phyloP scores from a whole-genome alignment of 1,140 invertebrate species.

The Pinna nobilis region DNA sequence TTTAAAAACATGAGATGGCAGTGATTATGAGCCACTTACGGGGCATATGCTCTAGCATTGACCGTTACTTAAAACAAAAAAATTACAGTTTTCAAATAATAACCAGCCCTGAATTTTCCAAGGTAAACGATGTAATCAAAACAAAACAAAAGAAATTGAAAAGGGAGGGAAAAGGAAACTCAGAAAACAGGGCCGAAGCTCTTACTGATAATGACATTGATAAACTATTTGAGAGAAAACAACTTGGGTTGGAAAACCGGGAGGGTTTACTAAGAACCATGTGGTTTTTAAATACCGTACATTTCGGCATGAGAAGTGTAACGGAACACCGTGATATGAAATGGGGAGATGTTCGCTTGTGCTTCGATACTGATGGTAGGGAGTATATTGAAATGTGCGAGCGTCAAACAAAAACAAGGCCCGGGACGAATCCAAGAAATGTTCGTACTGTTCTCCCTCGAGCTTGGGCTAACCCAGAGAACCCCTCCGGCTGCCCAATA shows the following conservation, averaged over 20 bases:
- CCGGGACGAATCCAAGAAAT: neutral
- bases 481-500: constrained; percentile 5
- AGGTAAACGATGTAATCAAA: neutral
- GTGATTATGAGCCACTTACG: neutral
- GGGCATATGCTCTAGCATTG: neutral
- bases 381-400: neutral
- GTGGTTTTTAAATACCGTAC: too few species aligned
- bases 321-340: neutral
- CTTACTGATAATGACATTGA: constrained; percentile 1
- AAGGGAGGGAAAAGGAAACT: neutral
- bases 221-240: neutral
- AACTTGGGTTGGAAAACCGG: neutral
- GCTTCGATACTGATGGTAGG: neutral
- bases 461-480: neutral
- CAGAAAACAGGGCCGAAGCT: neutral
- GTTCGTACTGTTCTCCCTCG: neutral
- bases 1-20: neutral
- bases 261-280: neutral
- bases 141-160: neutral
- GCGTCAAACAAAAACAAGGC: too few species aligned
- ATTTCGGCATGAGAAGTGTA: neutral
- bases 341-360: neutral
- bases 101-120: constrained; percentile 3
- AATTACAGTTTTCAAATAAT: neutral
- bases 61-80: neutral